Evolutionary conservation across 2,888 invertebrate genomes (phyloP).

Genomic region (Antitype chi): DNA sequence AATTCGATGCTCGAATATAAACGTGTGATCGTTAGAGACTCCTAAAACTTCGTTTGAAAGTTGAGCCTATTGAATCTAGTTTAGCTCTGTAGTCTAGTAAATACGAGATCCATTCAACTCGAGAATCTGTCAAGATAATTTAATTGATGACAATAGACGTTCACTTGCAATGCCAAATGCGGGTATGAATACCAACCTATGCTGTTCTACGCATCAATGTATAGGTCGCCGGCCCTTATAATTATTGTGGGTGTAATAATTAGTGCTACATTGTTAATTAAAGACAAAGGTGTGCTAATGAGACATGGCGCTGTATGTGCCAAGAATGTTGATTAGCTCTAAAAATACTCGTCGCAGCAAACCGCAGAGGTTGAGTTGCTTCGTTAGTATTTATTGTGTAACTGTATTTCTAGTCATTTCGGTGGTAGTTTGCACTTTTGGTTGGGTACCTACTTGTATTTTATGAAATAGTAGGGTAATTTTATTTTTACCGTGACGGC

Average conservation of each 20-base stretch:
- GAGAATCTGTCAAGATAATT: conserved; percentile 3
- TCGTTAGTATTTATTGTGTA: conserved; percentile 83
- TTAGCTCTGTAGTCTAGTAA: not conserved
- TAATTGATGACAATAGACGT: conserved; percentile 29
- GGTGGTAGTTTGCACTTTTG: conserved; percentile 33
- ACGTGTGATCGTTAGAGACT: not conserved
- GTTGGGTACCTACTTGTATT: conserved; percentile 6
- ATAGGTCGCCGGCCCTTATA: conserved; percentile 41
- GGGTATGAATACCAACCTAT: conserved; percentile 16
- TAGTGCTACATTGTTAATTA: conserved; percentile 72
- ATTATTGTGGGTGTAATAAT: conserved; percentile 59
- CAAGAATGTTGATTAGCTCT: conserved; percentile 82
- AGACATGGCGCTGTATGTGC: conserved; percentile 70
- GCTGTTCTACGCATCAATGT: conserved; percentile 11
- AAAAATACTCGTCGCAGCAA: conserved; percentile 77
- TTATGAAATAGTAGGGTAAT: not conserved
- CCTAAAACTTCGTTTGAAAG: not conserved
- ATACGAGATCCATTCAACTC: not conserved
- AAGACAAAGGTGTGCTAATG: conserved; percentile 79
- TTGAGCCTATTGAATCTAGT: not conserved
- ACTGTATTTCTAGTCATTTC: conserved; percentile 31
- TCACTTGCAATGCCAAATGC: conserved; percentile 22
- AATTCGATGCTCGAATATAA: not conserved
- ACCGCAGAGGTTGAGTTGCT: conserved; percentile 73
- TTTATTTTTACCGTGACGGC: conserved; percentile 3